Conservation (phyloP, 2,888 invertebrate genomes). For the Cylindroiulus punctatus region DNA sequence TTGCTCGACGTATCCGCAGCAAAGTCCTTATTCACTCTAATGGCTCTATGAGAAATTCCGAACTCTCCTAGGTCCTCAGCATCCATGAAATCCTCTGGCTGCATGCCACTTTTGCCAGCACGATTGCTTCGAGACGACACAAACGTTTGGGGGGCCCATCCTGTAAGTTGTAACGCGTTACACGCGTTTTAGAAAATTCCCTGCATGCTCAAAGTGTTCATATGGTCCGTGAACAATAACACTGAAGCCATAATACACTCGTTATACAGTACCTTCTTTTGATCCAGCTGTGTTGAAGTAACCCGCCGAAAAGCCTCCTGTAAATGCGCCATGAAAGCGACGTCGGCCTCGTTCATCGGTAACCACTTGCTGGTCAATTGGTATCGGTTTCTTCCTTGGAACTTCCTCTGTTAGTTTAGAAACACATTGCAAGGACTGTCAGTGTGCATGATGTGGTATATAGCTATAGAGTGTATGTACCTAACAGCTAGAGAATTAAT, state of each 20-base stretch:
- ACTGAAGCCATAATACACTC: slow-evolving; percentile 12
- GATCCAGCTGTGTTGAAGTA: slow-evolving; percentile 97
- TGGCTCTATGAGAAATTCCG: slow-evolving; percentile 90
- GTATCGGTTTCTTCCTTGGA: slow-evolving; percentile 81
- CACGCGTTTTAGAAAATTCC: too few relatives aligned
- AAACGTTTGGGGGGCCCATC: slow-evolving; percentile 91
- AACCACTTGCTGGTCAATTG: slow-evolving; percentile 84
- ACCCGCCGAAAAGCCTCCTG: slow-evolving; percentile 97
- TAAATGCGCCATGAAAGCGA: slow-evolving; percentile 98
- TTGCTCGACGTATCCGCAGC: slow-evolving; percentile 57
- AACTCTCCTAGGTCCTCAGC: slow-evolving; percentile 94
- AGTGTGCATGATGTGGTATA: too few relatives aligned
- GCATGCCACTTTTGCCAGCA: slow-evolving; percentile 71
- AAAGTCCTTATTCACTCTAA: slow-evolving; percentile 84
- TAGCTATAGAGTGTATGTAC: too few relatives aligned
- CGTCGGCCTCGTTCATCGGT: slow-evolving; percentile 88
- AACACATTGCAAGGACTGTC: neutral
- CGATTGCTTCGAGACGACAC: slow-evolving; percentile 86
- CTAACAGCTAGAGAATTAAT: too few relatives aligned
- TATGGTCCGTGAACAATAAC: neutral
- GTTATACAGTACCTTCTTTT: slow-evolving; percentile 78
- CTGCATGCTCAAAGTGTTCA: too few relatives aligned
- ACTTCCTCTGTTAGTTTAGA: slow-evolving; percentile 73
- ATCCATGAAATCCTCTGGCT: slow-evolving; percentile 97
- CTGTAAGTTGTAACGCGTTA: neutral